Base-by-base conservation (phyloP, 2,797 vertebrate species). In the Phoxinus dragarum region DNA sequence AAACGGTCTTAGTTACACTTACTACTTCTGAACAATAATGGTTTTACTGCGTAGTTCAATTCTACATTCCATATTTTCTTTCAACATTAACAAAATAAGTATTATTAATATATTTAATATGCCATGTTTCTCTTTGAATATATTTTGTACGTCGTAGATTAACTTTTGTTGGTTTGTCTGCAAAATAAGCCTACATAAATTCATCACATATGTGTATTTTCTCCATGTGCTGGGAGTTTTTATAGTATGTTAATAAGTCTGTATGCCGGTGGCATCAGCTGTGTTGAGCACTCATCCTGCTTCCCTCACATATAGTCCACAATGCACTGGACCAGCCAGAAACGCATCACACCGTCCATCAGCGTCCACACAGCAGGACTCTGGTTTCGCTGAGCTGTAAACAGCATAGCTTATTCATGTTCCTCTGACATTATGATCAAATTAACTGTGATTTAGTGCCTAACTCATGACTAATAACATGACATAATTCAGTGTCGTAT, bases 271-370 rank as follows among this genome's bases (percentile, higher is more conserved):
- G 38, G 54, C 59, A 44, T 72, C 52, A 82, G 36, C 68, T 42
- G 44, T 54, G 2, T 44, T 49, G 19, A 75, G 73, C 17, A 17
- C 61, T 66, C 27, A 12, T 79, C 42, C 61, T 34, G 17, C 42
- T 23, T 80, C 17, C 27, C 17, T 80, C 77, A 66, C 59, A 80
- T 2, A 34, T 31, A 66, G 77, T 44, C 38, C 77, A 79, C 59
- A 79, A 66, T 64, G 77, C 59, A 61, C 54, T 61, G 36, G 34
- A 77, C 11, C 36, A 59, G 34, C 34, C 74, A 67, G 27, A 80
- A 67, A 36, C 17, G 9, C 75, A 5, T 27, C n/a, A 31, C 42
- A 14, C 42, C 19, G 8, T 80, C 61, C 54, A 36, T 61, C 40
- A 82, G 17, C 59, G 66, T 66, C 23, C 36, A 42, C 38, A 74